Conservation (phyloP, 1,140 invertebrate genomes). For the Tyrophagus putrescentiae region DNA sequence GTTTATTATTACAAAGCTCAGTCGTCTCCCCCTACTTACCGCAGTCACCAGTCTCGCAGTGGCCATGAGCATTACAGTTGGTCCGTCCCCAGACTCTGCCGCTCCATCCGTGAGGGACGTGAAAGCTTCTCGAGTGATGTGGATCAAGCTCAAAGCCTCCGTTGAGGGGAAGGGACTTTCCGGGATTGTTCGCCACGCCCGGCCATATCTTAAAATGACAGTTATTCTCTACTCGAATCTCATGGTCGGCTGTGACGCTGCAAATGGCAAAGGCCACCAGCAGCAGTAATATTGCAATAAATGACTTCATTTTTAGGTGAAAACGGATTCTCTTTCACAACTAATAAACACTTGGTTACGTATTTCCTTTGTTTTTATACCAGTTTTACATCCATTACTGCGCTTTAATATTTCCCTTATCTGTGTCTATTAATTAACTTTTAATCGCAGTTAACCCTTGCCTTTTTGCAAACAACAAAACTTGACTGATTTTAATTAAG, state of each 20-base stretch:
- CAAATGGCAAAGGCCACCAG: neutral
- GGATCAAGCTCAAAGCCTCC: conserved; percentile 1
- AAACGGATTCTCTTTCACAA: too few species aligned
- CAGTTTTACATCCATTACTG: too few species aligned
- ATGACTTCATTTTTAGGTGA: neutral
- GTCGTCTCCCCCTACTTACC: conserved; percentile 17
- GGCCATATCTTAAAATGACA: neutral
- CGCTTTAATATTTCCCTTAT: too few species aligned
- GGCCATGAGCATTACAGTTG: conserved; percentile 30
- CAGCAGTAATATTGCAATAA: neutral
- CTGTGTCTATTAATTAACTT: too few species aligned
- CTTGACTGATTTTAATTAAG: too few species aligned
- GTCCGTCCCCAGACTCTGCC: conserved; percentile 35
- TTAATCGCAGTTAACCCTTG: too few species aligned
- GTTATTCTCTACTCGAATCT: neutral
- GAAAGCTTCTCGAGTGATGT: neutral
- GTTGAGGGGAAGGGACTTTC: neutral
- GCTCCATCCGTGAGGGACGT: conserved; percentile 24
- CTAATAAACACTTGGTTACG: too few species aligned
- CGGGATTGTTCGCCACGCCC: neutral
- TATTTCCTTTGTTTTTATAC: too few species aligned
- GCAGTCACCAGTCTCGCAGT: conserved; percentile 35
- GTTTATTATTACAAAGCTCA: neutral
- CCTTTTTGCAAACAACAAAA: too few species aligned
- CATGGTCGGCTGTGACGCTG: neutral